Evolutionary conservation across 2,113 vertebrate species (phyloP).

Genomic region (Prolemur simus): DNA sequence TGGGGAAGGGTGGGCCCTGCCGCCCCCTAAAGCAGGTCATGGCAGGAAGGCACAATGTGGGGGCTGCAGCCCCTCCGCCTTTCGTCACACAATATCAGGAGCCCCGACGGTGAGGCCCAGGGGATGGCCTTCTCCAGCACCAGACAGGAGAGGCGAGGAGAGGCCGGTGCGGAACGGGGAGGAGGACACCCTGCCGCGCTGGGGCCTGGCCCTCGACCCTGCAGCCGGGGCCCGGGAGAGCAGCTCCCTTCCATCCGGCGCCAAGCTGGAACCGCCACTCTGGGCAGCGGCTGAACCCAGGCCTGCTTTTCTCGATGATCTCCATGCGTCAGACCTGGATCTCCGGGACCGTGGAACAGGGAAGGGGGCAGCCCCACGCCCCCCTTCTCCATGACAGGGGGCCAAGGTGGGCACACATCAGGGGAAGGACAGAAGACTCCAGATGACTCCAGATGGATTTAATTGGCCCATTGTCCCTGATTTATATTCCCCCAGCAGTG

Average conservation of each 20-base stretch:
- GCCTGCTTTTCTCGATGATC: constrained; percentile 88
- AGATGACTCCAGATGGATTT: constrained; percentile 77
- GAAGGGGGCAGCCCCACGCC: constrained; percentile 87
- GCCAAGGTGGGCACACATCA: constrained; percentile 89
- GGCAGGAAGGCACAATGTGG: not conserved
- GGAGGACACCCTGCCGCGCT: not conserved
- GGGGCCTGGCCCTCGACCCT: not conserved
- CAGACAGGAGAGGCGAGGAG: not conserved
- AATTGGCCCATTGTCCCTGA: too few relatives aligned
- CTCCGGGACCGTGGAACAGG: constrained; percentile 89
- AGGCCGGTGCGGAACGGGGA: not conserved
- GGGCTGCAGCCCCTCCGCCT: not conserved
- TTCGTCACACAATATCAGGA: not conserved
- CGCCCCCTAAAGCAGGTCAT: not conserved
- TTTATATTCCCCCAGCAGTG: fast-evolving
- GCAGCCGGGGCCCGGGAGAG: not conserved
- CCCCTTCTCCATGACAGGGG: constrained; percentile 88
- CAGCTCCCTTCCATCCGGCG: not conserved
- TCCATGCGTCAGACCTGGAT: constrained; percentile 89
- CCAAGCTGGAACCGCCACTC: not conserved
- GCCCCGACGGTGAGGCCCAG: not conserved
- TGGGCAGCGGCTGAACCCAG: not conserved
- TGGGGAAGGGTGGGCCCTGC: not conserved
- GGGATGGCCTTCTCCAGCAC: not conserved
- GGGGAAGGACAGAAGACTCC: constrained; percentile 90